Evolutionary conservation across 1,140 invertebrate species (phyloP).

Genomic region (Lepidurus couesii): DNA sequence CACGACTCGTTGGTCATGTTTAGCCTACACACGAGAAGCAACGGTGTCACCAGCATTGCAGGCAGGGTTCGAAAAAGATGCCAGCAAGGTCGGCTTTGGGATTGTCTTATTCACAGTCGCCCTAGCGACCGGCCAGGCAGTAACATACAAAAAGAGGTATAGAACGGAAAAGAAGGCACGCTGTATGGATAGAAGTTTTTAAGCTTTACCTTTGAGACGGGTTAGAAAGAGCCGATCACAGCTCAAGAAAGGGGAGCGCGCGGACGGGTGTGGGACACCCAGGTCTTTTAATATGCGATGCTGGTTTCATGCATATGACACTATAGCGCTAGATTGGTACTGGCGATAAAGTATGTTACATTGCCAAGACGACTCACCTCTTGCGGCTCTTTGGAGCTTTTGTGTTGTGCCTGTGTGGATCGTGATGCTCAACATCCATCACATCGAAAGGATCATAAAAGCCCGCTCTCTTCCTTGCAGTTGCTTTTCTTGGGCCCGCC

Average conservation of each 20-base stretch:
- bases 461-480: conserved; percentile 13
- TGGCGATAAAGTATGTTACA: conserved; percentile 6
- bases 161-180: not conserved
- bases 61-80: not conserved
- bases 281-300: not conserved
- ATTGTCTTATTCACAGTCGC: not conserved
- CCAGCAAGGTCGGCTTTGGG: conserved; percentile 1
- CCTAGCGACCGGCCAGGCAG: not conserved
- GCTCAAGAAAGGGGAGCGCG: conserved; percentile 6
- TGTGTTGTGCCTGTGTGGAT: not conserved
- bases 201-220: no score
- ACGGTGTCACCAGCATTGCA: not conserved
- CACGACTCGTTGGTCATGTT: conserved; percentile 19
- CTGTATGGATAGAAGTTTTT: not conserved
- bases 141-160: not conserved
- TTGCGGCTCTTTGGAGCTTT: conserved; percentile 11
- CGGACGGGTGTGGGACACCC: conserved; percentile 11
- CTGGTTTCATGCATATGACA: conserved; percentile 22
- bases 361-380: not conserved
- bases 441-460: conserved; percentile 13
- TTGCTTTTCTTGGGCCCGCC: not conserved
- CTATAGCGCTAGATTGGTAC: conserved; percentile 15
- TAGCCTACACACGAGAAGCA: conserved; percentile 11
- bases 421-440: conserved; percentile 12
- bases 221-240: not conserved